A percentile compares a stretch with the other conserved stretches of the same genome.
phyloP scores from a whole-genome alignment of 2,888 invertebrate species.

The Cyclophora punctaria region DNA sequence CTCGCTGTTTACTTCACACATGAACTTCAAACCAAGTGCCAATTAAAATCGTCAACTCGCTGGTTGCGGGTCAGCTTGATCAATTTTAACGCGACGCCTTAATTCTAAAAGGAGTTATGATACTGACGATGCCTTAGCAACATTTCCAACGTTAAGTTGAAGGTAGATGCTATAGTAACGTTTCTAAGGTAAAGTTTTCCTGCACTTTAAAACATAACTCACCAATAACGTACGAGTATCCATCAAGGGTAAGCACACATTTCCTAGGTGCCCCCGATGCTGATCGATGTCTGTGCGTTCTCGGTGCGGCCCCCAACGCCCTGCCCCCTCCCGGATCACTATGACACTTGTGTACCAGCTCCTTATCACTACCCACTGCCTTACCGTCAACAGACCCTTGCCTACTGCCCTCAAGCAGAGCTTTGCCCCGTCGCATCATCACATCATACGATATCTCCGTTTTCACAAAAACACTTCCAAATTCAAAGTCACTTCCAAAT shows the following conservation, averaged over 20 bases:
- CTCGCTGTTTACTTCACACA: too few species aligned
- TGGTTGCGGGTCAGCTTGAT: too few species aligned
- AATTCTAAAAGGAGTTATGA: too few species aligned
- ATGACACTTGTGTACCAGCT: constrained; percentile 80
- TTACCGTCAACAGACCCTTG: constrained; percentile 68
- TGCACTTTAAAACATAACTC: constrained; percentile 43
- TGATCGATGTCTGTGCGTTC: constrained; percentile 57
- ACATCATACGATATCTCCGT: constrained; percentile 63
- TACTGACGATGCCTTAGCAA: too few species aligned
- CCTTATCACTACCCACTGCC: constrained; percentile 65
- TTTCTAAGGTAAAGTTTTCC: too few species aligned
- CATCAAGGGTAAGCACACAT: constrained; percentile 89
- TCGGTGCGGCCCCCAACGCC: constrained; percentile 53
- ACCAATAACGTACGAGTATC: constrained; percentile 93
- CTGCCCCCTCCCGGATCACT: constrained; percentile 78
- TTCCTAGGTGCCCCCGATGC: constrained; percentile 79
- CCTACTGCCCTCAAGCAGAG: constrained; percentile 63
- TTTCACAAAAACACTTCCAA: constrained; percentile 15
- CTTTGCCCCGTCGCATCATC: constrained; percentile 68
- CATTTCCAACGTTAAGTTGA: too few species aligned
- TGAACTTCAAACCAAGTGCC: too few species aligned
- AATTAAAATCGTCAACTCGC: too few species aligned
- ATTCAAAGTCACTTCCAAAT: constrained; percentile 14
- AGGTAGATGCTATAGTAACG: too few species aligned
- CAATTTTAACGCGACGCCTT: too few species aligned